Conservation (phyloP, 2,888 invertebrate genomes). For the Campoletis raptor region DNA sequence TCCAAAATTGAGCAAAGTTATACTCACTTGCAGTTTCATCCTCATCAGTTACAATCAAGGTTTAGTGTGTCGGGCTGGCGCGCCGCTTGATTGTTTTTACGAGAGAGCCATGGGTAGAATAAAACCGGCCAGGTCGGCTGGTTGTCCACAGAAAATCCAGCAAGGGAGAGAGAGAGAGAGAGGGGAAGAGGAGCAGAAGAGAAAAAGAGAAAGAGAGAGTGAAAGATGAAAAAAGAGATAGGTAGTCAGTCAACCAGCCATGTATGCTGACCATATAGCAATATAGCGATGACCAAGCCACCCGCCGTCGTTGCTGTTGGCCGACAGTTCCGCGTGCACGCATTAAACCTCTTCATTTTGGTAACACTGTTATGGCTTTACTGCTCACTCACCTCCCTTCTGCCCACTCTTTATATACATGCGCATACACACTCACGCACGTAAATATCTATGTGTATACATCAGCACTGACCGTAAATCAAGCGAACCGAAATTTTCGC, state of each 20-base stretch:
- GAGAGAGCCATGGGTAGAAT: constrained; percentile 75
- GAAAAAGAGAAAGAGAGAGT: constrained; percentile 43
- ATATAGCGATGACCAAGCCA: constrained; percentile 69
- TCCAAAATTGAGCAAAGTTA: constrained; percentile 54
- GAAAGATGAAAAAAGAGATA: constrained; percentile 10
- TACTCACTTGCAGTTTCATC: constrained; percentile 72
- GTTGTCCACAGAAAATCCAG: constrained; percentile 35
- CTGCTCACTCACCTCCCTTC: constrained; percentile 71
- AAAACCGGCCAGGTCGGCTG: constrained; percentile 66
- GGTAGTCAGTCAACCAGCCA: constrained; percentile 63
- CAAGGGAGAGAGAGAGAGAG: constrained; percentile 18
- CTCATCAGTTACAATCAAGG: constrained; percentile 82
- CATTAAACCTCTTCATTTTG: constrained; percentile 82
- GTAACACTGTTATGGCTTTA: constrained; percentile 82
- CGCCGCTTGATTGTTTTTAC: constrained; percentile 83
- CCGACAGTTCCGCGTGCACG: constrained; percentile 70
- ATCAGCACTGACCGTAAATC: constrained; percentile 77
- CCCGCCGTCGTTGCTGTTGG: constrained; percentile 59
- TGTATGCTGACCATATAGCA: constrained; percentile 71
- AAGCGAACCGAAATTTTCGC: constrained; percentile 78
- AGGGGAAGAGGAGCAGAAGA: not conserved
- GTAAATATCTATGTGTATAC: constrained; percentile 1
- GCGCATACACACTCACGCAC: constrained; percentile 1
- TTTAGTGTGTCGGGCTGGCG: constrained; percentile 78
- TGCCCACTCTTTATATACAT: constrained; percentile 17